A percentile compares a stretch with the other conserved stretches of the same genome.
Evolutionary conservation across 1,140 invertebrate genomes (phyloP).

Genomic region (Sarcophaga peregrina): DNA sequence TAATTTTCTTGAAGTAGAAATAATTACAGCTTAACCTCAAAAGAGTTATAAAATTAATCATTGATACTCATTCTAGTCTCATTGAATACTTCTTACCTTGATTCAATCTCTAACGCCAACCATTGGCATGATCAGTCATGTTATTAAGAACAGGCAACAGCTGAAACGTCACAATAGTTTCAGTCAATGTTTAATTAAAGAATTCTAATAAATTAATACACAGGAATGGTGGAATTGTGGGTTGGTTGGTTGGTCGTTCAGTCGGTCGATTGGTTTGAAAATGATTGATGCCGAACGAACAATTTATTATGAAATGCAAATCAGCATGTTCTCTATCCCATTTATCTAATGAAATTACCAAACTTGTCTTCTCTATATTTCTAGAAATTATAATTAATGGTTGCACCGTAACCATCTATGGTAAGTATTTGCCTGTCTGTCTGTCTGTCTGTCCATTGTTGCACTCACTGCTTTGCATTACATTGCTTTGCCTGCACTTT

Average conservation of each 20-base stretch:
- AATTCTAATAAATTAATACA: neutral
- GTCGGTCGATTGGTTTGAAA: neutral
- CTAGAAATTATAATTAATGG: neutral
- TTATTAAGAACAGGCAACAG: too few relatives aligned
- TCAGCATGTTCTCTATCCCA: slow-evolving; percentile 19
- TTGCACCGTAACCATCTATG: neutral
- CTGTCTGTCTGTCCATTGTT: neutral
- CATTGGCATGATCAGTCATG: too few relatives aligned
- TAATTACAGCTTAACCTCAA: too few relatives aligned
- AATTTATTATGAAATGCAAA: slow-evolving; percentile 27
- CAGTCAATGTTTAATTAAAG: neutral
- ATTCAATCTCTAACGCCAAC: too few relatives aligned
- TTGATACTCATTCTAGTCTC: too few relatives aligned
- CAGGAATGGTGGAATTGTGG: neutral
- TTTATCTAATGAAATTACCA: neutral
- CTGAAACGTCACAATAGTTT: too few relatives aligned
- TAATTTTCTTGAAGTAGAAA: too few relatives aligned
- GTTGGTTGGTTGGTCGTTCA: neutral
- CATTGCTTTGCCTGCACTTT: neutral
- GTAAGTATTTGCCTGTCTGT: neutral
- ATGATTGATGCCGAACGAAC: slow-evolving; percentile 12
- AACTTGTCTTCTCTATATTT: neutral
- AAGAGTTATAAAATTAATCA: too few relatives aligned
- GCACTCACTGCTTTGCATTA: too few relatives aligned
- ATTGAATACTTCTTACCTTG: too few relatives aligned